Conservation (phyloP, 2,797 vertebrate species). For the Darevskia nairensis region DNA sequence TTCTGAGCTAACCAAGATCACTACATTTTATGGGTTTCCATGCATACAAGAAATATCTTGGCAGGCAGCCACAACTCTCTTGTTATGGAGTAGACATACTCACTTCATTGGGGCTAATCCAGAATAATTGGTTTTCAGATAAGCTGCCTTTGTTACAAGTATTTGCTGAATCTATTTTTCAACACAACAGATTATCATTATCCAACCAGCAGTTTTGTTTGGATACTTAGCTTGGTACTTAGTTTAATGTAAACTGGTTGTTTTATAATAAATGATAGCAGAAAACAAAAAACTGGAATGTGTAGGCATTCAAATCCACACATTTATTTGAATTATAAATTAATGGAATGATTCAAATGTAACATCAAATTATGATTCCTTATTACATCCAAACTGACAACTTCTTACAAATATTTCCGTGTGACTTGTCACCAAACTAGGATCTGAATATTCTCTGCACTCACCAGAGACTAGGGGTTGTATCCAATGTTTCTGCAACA, state of each 20-base stretch:
- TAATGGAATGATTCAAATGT: neutral
- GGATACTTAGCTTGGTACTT: neutral
- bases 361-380: neutral
- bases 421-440: neutral
- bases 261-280: neutral
- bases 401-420: neutral
- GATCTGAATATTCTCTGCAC: neutral
- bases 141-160: neutral
- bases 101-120: neutral
- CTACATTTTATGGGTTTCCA: constrained; percentile 22
- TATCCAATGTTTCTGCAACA: no score
- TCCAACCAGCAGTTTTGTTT: neutral
- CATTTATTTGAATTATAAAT: no score
- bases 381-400: neutral
- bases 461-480: no score
- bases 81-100: neutral
- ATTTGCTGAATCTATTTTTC: neutral
- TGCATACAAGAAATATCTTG: constrained; percentile 13
- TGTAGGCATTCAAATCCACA: neutral
- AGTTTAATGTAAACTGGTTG: neutral
- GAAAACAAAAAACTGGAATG: no score
- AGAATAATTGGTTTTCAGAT: neutral
- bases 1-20: neutral
- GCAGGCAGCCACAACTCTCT: constrained; percentile 7
- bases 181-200: neutral